Evolutionary conservation across 1,140 invertebrate genomes (phyloP), one percentile per base, ranked within the genome.

Genomic region (Wiebesia pumilae): DNA sequence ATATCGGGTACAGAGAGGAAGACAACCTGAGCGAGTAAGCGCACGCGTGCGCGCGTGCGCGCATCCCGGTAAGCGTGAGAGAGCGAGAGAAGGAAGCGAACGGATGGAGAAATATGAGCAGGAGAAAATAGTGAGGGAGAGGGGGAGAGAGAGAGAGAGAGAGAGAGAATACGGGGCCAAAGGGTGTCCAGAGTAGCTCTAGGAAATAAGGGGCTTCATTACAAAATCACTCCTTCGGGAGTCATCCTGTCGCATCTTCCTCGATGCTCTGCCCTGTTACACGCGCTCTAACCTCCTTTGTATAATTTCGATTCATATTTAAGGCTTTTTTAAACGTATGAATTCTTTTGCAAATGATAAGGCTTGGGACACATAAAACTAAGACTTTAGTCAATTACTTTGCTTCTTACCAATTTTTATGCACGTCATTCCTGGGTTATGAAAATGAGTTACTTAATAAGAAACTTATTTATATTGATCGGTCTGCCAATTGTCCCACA

Each of bases 171-270:
- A 19, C 7, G 6, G 65, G 88, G 80, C 86, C 89, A 90, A 90
- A 88, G 88, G 88, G 88, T 90, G 88, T 90, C 88, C 88, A 89
- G 21, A 85, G 67, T 65, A 38, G 78, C 79, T 83, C 33, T 69
- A 86, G 88, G 87, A 90, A 89, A 89, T 88, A 88, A 90, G 89
- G 90, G 89, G 88, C 89, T 91, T 92, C 90, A 92, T 92, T 91
- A 91, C 89, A 87, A 90, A 91, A 91, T 91, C 89, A 90, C 90
- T 89, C 91, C 90, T 90, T 33, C n/a, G 91, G 89, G 91, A 91
- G 88, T 90, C 90, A 85, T 91, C 88, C 75, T 87, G 89, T 90
- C 89, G 85, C 89, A 89, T 90, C 88, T 91, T 89, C 88, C 88
- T 86, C 84, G 87, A 84, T 89, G 89, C 89, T 86, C 3, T 84